phyloP scores from a whole-genome alignment of 2,797 vertebrate genomes.

The Myotis vivesi region DNA sequence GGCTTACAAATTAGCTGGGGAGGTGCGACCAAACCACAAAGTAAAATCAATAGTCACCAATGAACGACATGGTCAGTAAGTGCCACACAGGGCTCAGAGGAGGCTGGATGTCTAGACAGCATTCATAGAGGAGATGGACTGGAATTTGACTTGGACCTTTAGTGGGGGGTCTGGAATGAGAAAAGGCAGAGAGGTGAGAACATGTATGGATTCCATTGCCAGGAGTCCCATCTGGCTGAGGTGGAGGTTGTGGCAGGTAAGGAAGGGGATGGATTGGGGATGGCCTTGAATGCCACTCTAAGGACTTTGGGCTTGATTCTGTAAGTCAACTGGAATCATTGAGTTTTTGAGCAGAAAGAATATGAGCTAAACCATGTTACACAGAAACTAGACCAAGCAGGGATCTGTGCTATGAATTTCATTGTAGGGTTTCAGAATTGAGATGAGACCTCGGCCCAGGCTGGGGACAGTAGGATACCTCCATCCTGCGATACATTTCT shows the following conservation, averaged over 20 bases:
- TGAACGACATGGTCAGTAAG: background rate
- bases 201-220: background rate
- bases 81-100: background rate
- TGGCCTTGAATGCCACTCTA: background rate
- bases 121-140: background rate
- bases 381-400: constrained; percentile 10
- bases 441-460: background rate
- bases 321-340: background rate
- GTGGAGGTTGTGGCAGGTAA: background rate
- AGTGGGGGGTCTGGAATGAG: background rate
- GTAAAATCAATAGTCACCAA: background rate
- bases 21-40: background rate
- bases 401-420: background rate
- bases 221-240: background rate
- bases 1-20: background rate
- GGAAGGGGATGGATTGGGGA: background rate
- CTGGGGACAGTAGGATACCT: background rate
- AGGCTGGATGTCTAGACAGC: background rate
- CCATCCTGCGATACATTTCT: background rate
- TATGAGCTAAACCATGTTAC: background rate
- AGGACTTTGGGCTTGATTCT: background rate
- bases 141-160: background rate
- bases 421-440: background rate
- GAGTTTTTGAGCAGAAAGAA: background rate
- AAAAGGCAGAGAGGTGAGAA: background rate